Base-by-base conservation (phyloP, 2,797 vertebrate species). In the Sebastes vulpes region DNA sequence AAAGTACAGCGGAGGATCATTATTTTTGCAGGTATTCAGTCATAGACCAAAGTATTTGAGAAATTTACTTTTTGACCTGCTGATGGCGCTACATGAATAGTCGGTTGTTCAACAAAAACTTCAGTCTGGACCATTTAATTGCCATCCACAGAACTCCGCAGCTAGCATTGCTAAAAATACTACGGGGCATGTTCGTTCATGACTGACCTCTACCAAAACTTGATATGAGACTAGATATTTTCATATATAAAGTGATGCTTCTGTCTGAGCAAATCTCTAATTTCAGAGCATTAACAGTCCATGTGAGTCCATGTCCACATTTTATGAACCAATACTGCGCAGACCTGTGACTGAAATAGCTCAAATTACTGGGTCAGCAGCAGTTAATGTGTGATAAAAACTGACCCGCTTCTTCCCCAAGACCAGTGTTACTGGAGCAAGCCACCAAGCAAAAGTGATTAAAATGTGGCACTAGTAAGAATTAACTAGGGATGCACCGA, bases 281-380 rank as follows among this genome's bases (percentile, higher is more conserved):
- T 56, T 38, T 38, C 18, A 32, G 32, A 56, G 23, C 25, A 14
- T 28, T 32, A 18, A 20, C 12, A 31, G 1, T 50, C 32, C 6
- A 4, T 42, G 25, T 31, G 42, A 59, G 54, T 75, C 12, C 6
- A 6, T 12, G 38, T 56, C 29, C 28, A 66, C 21, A 20, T 48
- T 32, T 60, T 38, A 26, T 57, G 23, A 46, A 23, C 11, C 6
- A 42, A 9, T 4, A 8, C 31, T 53, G 20, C 25, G 20, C 21
- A 32, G 35, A 77, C 42, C 26, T 21, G 5, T 23, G 63, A 67
- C 78, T 52, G 31, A 78, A 78, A 81, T 65, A 67, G 57, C 65
- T 23, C 1, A 7, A 6, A 54, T 53, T 54, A 52, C 21, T 31
- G 28, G 53, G 72, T 54, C 68, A 59, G 35, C 29, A 23, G 50